These are phyloP conservation scores for Grus americana DNA, from an alignment of 2,113 vertebrate species.

Conservation along the genomic window DNA sequence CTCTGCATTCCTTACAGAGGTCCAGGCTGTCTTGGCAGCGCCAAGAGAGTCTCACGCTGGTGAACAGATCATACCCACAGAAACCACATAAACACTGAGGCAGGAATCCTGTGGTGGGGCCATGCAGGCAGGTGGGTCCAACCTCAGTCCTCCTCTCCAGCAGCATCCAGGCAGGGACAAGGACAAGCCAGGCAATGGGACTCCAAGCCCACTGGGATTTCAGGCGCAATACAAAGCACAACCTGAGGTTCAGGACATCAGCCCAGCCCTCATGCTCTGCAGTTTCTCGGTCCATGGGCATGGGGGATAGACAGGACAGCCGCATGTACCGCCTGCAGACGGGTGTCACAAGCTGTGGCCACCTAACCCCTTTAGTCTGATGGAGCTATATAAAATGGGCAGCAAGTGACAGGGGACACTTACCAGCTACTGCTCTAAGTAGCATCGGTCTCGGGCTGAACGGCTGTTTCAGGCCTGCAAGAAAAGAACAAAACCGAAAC, in stretches of 20 bases:
- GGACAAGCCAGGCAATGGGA: background rate
- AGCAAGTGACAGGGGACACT: background rate
- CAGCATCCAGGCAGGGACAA: background rate
- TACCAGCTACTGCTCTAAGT: background rate
- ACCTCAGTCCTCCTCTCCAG: background rate
- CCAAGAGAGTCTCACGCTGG: background rate
- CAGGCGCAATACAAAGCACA: background rate
- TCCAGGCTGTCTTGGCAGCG: background rate
- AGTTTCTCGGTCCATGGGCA: background rate
- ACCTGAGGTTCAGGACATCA: background rate
- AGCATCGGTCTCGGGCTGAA: background rate
- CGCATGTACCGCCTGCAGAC: rapidly evolving
- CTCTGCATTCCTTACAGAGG: background rate
- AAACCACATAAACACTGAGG: background rate
- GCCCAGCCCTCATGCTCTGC: background rate
- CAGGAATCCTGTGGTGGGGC: background rate
- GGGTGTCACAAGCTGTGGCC: background rate
- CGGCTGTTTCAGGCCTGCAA: slow-evolving; percentile 18
- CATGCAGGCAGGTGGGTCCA: background rate
- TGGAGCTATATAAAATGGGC: background rate
- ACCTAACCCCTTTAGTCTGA: background rate
- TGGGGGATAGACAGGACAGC: background rate
- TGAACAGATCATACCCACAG: background rate
- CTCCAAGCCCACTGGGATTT: background rate
- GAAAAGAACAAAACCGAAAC: background rate